Percentiles rank a stretch among this genome's conserved stretches.
Conservation (phyloP, 2,797 vertebrate genomes). For the Liparis tanakae region DNA sequence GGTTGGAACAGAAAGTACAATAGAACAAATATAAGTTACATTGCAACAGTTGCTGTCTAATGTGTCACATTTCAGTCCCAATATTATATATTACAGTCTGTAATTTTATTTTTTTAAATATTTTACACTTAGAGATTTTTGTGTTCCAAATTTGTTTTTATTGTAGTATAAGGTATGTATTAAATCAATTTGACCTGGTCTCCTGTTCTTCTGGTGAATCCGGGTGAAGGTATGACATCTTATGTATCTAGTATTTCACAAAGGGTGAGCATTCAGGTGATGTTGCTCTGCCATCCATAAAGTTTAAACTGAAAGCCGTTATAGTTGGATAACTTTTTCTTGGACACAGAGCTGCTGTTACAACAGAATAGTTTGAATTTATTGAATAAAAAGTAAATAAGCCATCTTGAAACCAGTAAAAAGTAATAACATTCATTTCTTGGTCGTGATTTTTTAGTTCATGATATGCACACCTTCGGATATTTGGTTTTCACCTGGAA, state of each 20-base stretch:
- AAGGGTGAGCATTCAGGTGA: conserved; percentile 47
- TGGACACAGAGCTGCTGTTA: conserved; percentile 45
- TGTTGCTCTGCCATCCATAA: conserved; percentile 41
- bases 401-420: not conserved
- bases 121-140: not conserved
- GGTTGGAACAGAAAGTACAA: not conserved
- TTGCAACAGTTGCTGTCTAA: not conserved
- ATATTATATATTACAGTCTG: not conserved
- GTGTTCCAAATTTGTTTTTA: not conserved
- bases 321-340: conserved; percentile 22
- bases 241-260: not conserved
- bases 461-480: not conserved
- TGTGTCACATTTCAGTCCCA: not conserved
- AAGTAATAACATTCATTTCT: not conserved
- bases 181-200: not conserved
- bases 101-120: not conserved
- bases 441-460: not conserved
- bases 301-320: not conserved
- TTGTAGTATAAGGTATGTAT: not conserved
- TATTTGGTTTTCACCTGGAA: not conserved
- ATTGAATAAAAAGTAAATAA: not conserved
- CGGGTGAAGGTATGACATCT: not conserved
- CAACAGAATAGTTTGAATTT: not conserved
- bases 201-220: too few species aligned
- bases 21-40: not conserved